These are phyloP conservation scores for Atethmia centrago DNA, from an alignment of 2,888 invertebrate genomes.

Conservation along the genomic window DNA sequence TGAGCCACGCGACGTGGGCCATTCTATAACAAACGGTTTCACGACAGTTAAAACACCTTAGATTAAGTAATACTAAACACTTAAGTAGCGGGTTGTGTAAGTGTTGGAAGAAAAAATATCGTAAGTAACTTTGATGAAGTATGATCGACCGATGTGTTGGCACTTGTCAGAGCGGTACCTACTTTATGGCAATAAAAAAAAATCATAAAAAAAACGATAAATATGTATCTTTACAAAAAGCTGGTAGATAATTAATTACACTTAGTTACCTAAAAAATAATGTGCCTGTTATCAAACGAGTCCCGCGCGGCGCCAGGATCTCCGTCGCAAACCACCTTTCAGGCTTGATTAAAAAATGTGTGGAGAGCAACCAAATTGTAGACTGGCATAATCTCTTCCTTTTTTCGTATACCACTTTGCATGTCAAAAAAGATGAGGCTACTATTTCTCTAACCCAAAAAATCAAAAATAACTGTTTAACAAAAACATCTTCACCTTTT, in stretches of 20 bases:
- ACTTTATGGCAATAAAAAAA: background rate
- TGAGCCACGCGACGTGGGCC: slow-evolving; percentile 60
- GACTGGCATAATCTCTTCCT: too few relatives aligned
- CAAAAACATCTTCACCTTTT: too few relatives aligned
- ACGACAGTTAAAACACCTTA: slow-evolving; percentile 51
- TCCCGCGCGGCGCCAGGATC: too few relatives aligned
- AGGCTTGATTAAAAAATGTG: too few relatives aligned
- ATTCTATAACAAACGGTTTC: slow-evolving; percentile 49
- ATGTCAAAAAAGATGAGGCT: too few relatives aligned
- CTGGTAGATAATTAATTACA: slow-evolving; percentile 9
- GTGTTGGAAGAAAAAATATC: slow-evolving; percentile 24
- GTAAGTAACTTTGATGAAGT: slow-evolving; percentile 26
- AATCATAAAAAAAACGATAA: background rate
- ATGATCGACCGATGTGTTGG: slow-evolving; percentile 11
- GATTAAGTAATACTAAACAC: slow-evolving; percentile 39
- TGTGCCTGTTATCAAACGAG: too few relatives aligned
- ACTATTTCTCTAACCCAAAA: too few relatives aligned
- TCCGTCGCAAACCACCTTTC: too few relatives aligned
- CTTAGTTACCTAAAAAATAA: too few relatives aligned
- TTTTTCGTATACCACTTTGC: too few relatives aligned
- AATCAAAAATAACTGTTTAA: too few relatives aligned
- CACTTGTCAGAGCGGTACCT: slow-evolving; percentile 22
- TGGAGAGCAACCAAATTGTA: too few relatives aligned
- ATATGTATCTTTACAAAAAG: background rate
- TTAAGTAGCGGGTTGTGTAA: background rate